phyloP scores from a whole-genome alignment of 2,888 invertebrate species.

The Stomorhina lunata region DNA sequence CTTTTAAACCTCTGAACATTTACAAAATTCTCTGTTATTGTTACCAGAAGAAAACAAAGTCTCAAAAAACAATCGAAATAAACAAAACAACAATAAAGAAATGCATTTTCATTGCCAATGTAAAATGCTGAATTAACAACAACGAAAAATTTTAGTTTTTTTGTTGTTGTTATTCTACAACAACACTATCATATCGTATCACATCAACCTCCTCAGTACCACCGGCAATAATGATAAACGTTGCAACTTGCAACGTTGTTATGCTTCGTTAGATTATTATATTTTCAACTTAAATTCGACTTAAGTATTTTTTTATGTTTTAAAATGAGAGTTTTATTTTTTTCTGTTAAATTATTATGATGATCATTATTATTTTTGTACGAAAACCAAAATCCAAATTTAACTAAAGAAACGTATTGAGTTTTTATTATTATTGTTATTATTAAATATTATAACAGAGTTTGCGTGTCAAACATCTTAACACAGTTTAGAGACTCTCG shows the following conservation, averaged over 20 bases:
- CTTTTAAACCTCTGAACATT: constrained; percentile 4
- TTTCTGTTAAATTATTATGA: constrained; percentile 24
- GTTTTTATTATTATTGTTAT: constrained; percentile 32
- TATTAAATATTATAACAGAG: constrained; percentile 43
- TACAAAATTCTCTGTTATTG: not conserved
- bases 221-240: constrained; percentile 50
- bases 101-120: constrained; percentile 48
- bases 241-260: constrained; percentile 45
- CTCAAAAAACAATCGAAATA: not conserved
- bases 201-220: constrained; percentile 14
- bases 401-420: constrained; percentile 18
- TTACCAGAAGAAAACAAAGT: not conserved
- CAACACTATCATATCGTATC: constrained; percentile 24
- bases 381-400: not conserved
- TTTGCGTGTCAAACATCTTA: constrained; percentile 58
- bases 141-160: not conserved
- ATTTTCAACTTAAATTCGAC: constrained; percentile 39
- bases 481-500: constrained; percentile 32
- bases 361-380: constrained; percentile 9
- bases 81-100: constrained; percentile 14
- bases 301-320: constrained; percentile 1
- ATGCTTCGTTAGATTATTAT: constrained; percentile 57
- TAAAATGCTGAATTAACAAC: constrained; percentile 37
- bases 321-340: not conserved
- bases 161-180: not conserved